phyloP scores from a whole-genome alignment of 2,113 vertebrate genomes.

The Athene cunicularia region DNA sequence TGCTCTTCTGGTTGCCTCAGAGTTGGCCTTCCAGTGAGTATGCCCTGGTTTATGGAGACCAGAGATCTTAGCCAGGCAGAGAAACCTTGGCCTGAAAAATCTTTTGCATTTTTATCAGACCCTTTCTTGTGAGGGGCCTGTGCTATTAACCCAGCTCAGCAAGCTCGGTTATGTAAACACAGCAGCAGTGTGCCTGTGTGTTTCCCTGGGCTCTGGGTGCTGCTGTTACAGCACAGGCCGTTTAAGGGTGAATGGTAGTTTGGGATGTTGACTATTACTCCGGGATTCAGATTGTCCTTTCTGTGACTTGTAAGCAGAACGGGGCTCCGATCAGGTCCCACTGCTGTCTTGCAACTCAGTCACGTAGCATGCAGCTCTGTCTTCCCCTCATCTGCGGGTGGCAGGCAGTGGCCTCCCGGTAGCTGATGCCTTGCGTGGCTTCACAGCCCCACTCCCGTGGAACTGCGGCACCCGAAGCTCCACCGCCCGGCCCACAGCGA shows the following conservation, averaged over 20 bases:
- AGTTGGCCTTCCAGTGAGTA: not conserved
- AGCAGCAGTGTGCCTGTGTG: not conserved
- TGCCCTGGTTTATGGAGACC: not conserved
- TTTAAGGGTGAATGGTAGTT: not conserved
- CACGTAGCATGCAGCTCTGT: accelerated
- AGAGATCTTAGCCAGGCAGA: not conserved
- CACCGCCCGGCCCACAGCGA: constrained; percentile 72
- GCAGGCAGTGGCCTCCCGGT: not conserved
- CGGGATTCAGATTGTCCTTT: not conserved
- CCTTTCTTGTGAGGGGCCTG: not conserved
- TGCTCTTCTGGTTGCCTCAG: not conserved
- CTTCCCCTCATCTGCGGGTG: not conserved
- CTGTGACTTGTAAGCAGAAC: not conserved
- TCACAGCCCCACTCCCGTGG: constrained; percentile 85
- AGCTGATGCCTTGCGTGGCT: not conserved
- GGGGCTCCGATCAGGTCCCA: not conserved
- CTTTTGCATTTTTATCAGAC: not conserved
- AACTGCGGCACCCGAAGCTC: constrained; percentile 81
- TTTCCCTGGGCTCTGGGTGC: not conserved
- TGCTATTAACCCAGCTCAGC: not conserved
- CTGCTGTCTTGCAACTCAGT: not conserved
- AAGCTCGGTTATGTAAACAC: not conserved
- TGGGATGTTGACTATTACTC: not conserved
- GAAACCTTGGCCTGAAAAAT: not conserved
- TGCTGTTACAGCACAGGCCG: not conserved